Evolutionary conservation across 2,113 vertebrate genomes (phyloP), one percentile per base, ranked within the genome.

Genomic region (Desmodus rotundus): DNA sequence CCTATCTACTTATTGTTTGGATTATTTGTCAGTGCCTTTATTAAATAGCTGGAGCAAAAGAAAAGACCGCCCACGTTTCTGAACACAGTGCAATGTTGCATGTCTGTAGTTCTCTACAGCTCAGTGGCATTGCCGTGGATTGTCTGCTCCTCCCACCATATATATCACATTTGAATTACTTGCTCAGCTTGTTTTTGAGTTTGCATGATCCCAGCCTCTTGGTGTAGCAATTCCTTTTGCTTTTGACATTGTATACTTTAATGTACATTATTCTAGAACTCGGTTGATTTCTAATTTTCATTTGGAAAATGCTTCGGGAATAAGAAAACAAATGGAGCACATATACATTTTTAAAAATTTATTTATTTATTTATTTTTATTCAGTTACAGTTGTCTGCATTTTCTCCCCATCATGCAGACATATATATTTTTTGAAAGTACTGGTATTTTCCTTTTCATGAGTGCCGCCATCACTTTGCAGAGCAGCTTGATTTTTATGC

Each of bases 221-320:
- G 33, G 47, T 56, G 63, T 77, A 68, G 24, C 20, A 77, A 73
- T 74, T 93, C 9, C 65, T 85, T 87, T 91, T 67, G 33, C 14
- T 74, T 95, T 52, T 47, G 58, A 72, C 13, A 63, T 92, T 91
- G 83, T 87, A 87, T 68, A 93, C 14, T 65, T 19, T 73, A 45
- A 83, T 11, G 26, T 19, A 95, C 36, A 45, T 85, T 82, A 36
- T 89, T 91, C 76, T 85, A 85, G 67, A 92, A 80, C 14, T 84
- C 43, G 41, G 36, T 45, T 82, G 78, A 73, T 82, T 81, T 89
- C 50, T 45, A 4, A 65, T 86, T 91, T 94, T 93, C 36, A 65
- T 93, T 72, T 74, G 38, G 54, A 91, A 96, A 91, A 74, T 93
- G 38, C 63, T 93, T 70, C 58, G 50, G 38, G 22, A 86, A 56